A percentile compares a stretch with the other conserved stretches of the same genome.
Conservation (phyloP, 2,113 vertebrate species). For the Sceloporus undulatus region DNA sequence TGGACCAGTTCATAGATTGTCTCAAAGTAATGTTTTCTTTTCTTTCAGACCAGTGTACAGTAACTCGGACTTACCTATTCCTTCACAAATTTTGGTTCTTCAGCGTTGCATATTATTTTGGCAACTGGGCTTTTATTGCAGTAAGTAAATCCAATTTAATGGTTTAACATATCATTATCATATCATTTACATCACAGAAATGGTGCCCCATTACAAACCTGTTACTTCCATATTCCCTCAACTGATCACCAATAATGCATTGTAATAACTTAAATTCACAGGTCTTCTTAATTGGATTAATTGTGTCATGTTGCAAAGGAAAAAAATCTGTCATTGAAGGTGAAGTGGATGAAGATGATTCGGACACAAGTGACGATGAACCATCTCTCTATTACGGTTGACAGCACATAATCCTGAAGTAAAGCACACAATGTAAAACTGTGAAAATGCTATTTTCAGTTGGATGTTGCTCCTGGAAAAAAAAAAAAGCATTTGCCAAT, state of each 20-base stretch:
- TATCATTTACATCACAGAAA: not conserved
- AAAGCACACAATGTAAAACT: conserved; percentile 34
- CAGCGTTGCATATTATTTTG: conserved; percentile 96
- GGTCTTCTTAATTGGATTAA: conserved; percentile 93
- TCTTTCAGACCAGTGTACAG: conserved; percentile 91
- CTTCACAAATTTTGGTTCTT: conserved; percentile 99
- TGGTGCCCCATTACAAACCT: conserved; percentile 21
- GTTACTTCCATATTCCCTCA: conserved; percentile 15
- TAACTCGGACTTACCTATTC: conserved; percentile 95
- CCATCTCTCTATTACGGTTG: conserved; percentile 72
- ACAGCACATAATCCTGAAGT: conserved; percentile 48
- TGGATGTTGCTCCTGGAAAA: conserved; percentile 15
- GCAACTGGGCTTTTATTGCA: conserved; percentile 96
- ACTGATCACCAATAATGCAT: conserved; percentile 47
- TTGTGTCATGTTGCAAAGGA: conserved; percentile 95
- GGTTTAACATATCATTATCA: not conserved
- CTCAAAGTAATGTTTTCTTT: conserved; percentile 48
- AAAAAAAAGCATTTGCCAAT: conserved; percentile 23
- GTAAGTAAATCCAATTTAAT: conserved; percentile 80
- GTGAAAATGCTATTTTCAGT: conserved; percentile 36
- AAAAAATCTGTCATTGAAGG: conserved; percentile 98
- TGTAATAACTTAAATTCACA: conserved; percentile 67
- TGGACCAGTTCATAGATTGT: not conserved
- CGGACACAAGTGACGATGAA: conserved; percentile 94
- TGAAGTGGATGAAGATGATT: conserved; percentile 93